Evolutionary conservation across 1,140 invertebrate genomes (phyloP).

Genomic region (Orius laevigatus): DNA sequence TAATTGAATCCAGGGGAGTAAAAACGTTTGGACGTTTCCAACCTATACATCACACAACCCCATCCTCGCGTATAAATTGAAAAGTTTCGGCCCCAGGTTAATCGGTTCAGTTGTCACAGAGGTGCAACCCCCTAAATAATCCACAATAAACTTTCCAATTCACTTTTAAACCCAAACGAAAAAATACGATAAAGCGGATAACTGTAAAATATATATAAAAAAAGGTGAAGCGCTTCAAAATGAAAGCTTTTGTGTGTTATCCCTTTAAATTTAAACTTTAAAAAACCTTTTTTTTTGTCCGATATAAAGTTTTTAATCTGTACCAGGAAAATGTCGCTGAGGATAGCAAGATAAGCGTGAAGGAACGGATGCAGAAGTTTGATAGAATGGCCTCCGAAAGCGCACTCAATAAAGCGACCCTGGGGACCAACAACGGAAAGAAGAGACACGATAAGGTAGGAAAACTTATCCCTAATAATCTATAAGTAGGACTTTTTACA

Average conservation of each 20-base stretch:
- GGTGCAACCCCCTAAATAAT: no score
- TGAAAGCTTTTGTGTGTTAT: constrained; percentile 11
- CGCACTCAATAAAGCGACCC: constrained; percentile 34
- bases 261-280: not conserved
- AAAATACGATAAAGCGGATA: not conserved
- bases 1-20: no score
- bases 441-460: constrained; percentile 48
- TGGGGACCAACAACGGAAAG: constrained; percentile 32
- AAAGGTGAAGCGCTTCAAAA: constrained; percentile 6
- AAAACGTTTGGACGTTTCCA: no score
- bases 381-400: constrained; percentile 74
- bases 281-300: not conserved
- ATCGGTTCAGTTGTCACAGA: no score
- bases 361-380: constrained; percentile 81
- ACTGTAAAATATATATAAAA: not conserved
- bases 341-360: constrained; percentile 58
- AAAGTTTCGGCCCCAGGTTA: no score
- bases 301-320: constrained; percentile 2
- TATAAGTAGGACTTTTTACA: no score
- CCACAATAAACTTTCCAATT: no score
- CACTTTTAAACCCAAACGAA: not conserved
- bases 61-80: no score
- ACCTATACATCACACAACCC: no score
- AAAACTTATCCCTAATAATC: no score
- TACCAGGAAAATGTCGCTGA: constrained; percentile 20